These are phyloP conservation scores for Ptiloglossa arizonensis DNA, from an alignment of 1,140 invertebrate genomes.

Conservation along the genomic window DNA sequence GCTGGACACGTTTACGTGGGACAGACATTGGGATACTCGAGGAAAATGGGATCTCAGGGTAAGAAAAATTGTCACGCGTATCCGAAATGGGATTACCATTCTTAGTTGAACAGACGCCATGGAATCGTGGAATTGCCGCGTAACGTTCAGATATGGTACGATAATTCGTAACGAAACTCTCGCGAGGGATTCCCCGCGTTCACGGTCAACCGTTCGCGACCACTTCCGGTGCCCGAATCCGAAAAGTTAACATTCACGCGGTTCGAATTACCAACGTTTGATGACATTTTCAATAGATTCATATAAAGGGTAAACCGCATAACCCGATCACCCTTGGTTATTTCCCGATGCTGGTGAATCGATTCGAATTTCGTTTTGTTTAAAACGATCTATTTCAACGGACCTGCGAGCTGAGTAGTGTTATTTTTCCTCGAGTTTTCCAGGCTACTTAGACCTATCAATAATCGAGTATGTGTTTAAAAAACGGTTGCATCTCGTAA, in stretches of 20 bases:
- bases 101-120: constrained; percentile 2
- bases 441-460: too few species aligned
- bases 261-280: neutral
- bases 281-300: neutral
- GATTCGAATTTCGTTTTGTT: too few species aligned
- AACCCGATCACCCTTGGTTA: too few species aligned
- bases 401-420: too few species aligned
- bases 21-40: too few species aligned
- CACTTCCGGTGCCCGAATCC: neutral
- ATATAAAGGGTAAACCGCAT: too few species aligned
- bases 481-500: too few species aligned
- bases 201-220: neutral
- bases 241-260: neutral
- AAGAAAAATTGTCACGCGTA: constrained; percentile 30
- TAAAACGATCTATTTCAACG: too few species aligned
- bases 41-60: constrained; percentile 30
- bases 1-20: too few species aligned
- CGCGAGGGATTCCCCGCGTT: neutral
- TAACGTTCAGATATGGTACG: constrained; percentile 20
- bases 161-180: constrained; percentile 25
- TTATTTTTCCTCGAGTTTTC: too few species aligned
- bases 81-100: constrained; percentile 16
- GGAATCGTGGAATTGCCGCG: neutral
- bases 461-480: too few species aligned
- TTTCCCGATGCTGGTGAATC: too few species aligned